A percentile compares a stretch with the other conserved stretches of the same genome.
phyloP scores from a whole-genome alignment of 2,797 vertebrate genomes.

The Linurgus olivaceus region DNA sequence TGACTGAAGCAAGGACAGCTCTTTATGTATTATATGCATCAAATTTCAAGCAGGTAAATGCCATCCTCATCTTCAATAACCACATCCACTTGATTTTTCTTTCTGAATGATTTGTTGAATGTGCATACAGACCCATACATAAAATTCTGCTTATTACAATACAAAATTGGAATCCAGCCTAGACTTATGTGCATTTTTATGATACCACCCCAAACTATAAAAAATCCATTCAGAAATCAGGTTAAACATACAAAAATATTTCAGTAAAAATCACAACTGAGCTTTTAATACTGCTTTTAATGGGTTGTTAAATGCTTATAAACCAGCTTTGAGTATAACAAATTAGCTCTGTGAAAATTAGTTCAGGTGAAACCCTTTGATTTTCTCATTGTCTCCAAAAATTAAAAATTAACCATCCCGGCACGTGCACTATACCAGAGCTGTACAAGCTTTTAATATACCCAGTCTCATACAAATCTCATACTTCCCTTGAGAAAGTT shows the following conservation, averaged over 20 bases:
- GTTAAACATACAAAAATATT: conserved; percentile 42
- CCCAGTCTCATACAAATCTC: conserved; percentile 70
- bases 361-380: conserved; percentile 76
- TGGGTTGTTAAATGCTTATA: conserved; percentile 64
- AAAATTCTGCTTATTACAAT: conserved; percentile 58
- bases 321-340: conserved; percentile 66
- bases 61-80: conserved; percentile 58
- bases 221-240: conserved; percentile 48
- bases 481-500: conserved; percentile 79
- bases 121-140: conserved; percentile 39
- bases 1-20: conserved; percentile 56
- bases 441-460: conserved; percentile 70
- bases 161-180: conserved; percentile 42
- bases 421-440: conserved; percentile 54
- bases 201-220: conserved; percentile 34
- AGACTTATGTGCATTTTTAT: conserved; percentile 57
- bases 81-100: conserved; percentile 59
- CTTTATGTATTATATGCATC: conserved; percentile 55
- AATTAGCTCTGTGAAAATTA: conserved; percentile 76
- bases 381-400: conserved; percentile 75
- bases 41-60: conserved; percentile 62
- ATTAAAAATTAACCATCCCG: conserved; percentile 78
- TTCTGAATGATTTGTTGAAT: conserved; percentile 59
- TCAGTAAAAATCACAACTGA: not conserved
- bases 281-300: conserved; percentile 42